These are phyloP conservation scores for Mellilla xanthometata DNA, from an alignment of 2,888 invertebrate species.

Conservation along the genomic window DNA sequence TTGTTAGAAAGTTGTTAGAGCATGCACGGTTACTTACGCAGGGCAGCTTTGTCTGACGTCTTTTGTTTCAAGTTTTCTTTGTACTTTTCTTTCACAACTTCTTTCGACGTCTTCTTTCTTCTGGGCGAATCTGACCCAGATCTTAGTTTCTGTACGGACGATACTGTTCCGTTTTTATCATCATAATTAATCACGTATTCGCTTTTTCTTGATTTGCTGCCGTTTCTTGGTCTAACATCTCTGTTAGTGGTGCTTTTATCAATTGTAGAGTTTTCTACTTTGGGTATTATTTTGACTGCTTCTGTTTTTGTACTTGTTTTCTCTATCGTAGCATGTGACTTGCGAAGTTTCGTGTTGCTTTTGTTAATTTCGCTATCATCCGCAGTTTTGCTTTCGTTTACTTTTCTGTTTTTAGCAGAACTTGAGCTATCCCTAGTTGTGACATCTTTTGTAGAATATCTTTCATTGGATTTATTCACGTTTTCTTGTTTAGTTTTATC, in stretches of 20 bases:
- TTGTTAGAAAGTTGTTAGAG: conserved; percentile 60
- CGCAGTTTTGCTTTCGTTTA: conserved; percentile 18
- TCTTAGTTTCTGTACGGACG: conserved; percentile 69
- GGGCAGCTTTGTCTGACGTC: conserved; percentile 57
- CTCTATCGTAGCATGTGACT: conserved; percentile 36
- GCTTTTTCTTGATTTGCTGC: conserved; percentile 49
- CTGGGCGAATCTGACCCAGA: conserved; percentile 49
- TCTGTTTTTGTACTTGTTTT: conserved; percentile 30
- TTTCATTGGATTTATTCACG: conserved; percentile 36
- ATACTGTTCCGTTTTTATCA: conserved; percentile 74
- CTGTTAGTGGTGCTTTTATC: conserved; percentile 34
- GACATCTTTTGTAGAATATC: conserved; percentile 24
- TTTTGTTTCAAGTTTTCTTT: conserved; percentile 55
- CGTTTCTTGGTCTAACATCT: conserved; percentile 35
- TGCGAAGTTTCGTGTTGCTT: conserved; percentile 26
- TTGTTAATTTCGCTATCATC: conserved; percentile 7
- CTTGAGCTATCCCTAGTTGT: conserved; percentile 1
- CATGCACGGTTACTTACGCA: conserved; percentile 77
- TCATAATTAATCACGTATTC: conserved; percentile 76
- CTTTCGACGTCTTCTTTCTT: conserved; percentile 51
- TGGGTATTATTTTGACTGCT: conserved; percentile 32
- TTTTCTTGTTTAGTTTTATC: conserved; percentile 30
- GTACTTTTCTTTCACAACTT: conserved; percentile 47
- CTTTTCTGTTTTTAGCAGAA: conserved; percentile 18
- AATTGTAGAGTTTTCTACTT: conserved; percentile 31